Conservation (phyloP, 2,113 vertebrate species). For the Cyphomyrus plagiostoma region DNA sequence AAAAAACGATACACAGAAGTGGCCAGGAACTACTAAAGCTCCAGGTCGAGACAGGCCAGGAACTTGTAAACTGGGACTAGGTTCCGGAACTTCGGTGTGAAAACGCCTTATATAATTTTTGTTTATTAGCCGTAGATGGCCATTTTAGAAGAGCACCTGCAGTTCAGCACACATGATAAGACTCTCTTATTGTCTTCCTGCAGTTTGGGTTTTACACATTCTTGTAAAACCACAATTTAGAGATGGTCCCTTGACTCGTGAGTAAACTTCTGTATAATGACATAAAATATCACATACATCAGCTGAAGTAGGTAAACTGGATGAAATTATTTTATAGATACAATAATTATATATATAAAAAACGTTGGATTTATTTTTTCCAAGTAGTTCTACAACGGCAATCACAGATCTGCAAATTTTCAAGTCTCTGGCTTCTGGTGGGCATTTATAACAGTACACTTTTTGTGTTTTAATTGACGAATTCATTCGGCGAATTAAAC, state of each 20-base stretch:
- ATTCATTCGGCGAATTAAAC: neutral
- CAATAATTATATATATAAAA: neutral
- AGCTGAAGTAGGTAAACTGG: neutral
- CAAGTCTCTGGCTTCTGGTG: neutral
- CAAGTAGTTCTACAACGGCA: neutral
- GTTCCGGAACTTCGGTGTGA: neutral
- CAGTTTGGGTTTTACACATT: neutral
- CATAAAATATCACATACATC: neutral
- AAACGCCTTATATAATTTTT: neutral
- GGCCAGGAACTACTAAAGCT: neutral
- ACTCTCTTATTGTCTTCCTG: neutral
- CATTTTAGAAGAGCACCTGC: slow-evolving; percentile 83
- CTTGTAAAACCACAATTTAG: neutral
- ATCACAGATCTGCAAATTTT: neutral
- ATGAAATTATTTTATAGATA: neutral
- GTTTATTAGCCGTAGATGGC: slow-evolving; percentile 66
- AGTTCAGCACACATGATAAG: slow-evolving; percentile 56
- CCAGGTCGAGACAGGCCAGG: neutral
- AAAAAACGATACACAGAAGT: neutral
- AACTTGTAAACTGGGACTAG: neutral
- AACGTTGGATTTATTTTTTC: neutral
- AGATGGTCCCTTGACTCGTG: neutral
- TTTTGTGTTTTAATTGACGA: slow-evolving; percentile 15
- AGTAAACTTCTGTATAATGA: neutral
- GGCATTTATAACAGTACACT: neutral